These are phyloP conservation scores for Rutilus rutilus DNA, from an alignment of 2,113 vertebrate genomes.

Conservation along the genomic window DNA sequence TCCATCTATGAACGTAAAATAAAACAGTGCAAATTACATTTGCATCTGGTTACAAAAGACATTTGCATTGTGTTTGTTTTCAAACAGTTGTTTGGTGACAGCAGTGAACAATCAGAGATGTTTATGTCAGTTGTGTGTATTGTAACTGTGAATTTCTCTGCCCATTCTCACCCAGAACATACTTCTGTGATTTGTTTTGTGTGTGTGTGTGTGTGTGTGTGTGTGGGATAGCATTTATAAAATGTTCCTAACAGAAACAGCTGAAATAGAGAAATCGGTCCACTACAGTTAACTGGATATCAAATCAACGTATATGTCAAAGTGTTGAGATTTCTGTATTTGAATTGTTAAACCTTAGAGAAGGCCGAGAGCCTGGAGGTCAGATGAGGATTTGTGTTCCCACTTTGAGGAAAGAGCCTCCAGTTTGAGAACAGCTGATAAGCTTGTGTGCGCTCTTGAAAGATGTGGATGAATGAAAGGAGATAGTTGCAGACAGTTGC, in stretches of 20 bases:
- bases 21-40: not conserved
- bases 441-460: not conserved
- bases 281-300: not conserved
- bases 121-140: not conserved
- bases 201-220: too few species aligned
- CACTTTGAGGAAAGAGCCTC: not conserved
- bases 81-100: slow-evolving; percentile 5
- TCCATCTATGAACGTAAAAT: not conserved
- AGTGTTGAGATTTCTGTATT: not conserved
- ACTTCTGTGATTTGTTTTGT: not conserved
- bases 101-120: not conserved
- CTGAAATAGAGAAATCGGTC: not conserved
- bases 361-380: not conserved
- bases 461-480: not conserved
- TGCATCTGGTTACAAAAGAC: not conserved
- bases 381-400: not conserved
- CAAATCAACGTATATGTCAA: not conserved
- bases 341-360: not conserved
- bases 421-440: not conserved
- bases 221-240: not conserved
- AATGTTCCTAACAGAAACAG: not conserved
- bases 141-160: not conserved
- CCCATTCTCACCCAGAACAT: not conserved
- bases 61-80: not conserved
- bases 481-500: slow-evolving; percentile 7